Evolutionary conservation across 92 coral and sea anemone species (phyloP).

Genomic region (Porites lobata): DNA sequence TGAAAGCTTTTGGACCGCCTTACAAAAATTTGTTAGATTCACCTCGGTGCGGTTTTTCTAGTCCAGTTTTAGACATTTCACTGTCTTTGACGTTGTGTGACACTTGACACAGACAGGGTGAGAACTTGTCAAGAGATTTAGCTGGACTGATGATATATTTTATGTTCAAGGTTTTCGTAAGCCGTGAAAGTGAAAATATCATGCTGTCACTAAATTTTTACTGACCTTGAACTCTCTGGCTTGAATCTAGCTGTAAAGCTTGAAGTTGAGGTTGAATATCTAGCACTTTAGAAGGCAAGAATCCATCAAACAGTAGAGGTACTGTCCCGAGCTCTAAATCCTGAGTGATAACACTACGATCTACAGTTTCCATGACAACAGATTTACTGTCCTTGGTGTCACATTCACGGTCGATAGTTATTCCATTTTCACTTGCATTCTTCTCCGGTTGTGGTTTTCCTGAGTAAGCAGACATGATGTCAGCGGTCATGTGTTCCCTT

Average conservation of each 20-base stretch:
- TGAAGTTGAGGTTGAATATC: conserved; percentile 2
- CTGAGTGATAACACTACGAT: conserved; percentile 70
- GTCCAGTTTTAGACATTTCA: too few relatives aligned
- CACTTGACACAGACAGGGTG: too few relatives aligned
- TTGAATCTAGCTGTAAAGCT: conserved; percentile 17
- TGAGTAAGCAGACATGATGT: not conserved
- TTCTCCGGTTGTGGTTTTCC: not conserved
- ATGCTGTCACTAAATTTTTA: not conserved
- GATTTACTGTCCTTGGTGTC: conserved; percentile 31
- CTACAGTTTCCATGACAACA: conserved; percentile 40
- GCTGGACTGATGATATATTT: too few relatives aligned
- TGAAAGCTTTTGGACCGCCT: too few relatives aligned
- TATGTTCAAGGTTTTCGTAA: not conserved
- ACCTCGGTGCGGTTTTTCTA: too few relatives aligned
- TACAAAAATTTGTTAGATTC: too few relatives aligned
- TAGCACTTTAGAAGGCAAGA: not conserved
- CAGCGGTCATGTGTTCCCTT: not conserved
- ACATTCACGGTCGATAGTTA: conserved; percentile 37
- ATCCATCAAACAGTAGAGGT: conserved; percentile 25
- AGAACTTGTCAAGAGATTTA: too few relatives aligned
- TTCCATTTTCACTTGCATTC: not conserved
- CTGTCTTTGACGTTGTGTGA: too few relatives aligned
- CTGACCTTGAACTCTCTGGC: conserved; percentile 72
- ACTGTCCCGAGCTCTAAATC: conserved; percentile 69
- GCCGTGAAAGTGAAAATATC: not conserved